A percentile compares a stretch with the other conserved stretches of the same genome.
Conservation (phyloP, 2,113 vertebrate species). For the Lates calcarifer region DNA sequence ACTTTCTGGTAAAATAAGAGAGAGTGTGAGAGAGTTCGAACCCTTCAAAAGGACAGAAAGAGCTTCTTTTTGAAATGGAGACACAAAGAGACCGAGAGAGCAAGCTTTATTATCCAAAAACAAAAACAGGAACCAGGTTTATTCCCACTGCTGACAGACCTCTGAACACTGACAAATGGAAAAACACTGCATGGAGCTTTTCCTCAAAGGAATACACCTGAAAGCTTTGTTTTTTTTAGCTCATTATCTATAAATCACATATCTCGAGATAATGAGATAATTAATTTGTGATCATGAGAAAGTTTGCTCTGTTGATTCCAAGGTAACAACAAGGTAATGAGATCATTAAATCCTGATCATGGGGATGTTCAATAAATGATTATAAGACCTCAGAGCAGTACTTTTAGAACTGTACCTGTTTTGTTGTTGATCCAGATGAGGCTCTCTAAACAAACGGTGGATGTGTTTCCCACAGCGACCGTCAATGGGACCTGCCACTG, state of each 20-base stretch:
- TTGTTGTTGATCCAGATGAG: conserved; percentile 98
- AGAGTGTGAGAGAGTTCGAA: background rate
- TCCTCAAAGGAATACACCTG: background rate
- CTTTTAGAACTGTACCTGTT: conserved; percentile 86
- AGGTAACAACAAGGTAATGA: conserved; percentile 27
- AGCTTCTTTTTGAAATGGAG: background rate
- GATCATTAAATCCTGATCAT: conserved; percentile 8
- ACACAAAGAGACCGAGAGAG: background rate
- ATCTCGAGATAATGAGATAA: conserved; percentile 21
- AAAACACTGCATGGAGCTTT: background rate
- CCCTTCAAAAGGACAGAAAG: background rate
- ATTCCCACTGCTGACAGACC: conserved; percentile 2
- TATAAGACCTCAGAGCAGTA: background rate
- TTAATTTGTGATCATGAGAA: conserved; percentile 25
- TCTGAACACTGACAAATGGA: background rate
- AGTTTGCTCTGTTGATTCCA: conserved; percentile 3
- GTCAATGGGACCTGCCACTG: conserved; percentile 97
- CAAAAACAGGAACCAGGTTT: background rate
- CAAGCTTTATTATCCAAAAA: conserved; percentile 2
- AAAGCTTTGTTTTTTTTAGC: background rate
- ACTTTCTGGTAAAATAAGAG: background rate
- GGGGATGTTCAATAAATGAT: background rate
- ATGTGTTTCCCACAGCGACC: conserved; percentile 93
- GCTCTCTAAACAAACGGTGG: conserved; percentile 88
- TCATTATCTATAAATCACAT: conserved; percentile 7